phyloP scores from a whole-genome alignment of 2,113 vertebrate species.

The Ginglymostoma cirratum region DNA sequence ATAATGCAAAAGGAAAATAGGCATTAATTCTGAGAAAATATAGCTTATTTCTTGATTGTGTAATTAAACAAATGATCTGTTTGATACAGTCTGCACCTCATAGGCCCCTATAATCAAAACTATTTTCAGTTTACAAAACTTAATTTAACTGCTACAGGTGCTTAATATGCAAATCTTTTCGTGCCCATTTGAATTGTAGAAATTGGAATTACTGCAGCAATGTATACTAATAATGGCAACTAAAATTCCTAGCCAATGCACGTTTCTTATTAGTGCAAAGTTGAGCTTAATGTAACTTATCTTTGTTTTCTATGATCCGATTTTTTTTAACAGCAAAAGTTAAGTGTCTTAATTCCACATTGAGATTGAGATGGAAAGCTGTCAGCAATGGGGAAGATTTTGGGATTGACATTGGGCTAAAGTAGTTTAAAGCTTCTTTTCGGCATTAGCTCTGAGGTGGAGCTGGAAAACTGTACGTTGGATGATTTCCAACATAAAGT shows the following conservation, averaged over 20 bases:
- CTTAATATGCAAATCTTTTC: neutral
- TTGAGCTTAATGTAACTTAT: neutral
- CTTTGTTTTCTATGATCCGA: neutral
- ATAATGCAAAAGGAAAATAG: neutral
- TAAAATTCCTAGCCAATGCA: neutral
- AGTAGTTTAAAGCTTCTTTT: constrained; percentile 27
- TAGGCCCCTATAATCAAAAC: neutral
- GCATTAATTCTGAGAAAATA: neutral
- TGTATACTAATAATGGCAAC: neutral
- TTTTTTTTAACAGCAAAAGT: neutral
- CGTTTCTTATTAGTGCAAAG: neutral
- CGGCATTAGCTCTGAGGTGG: constrained; percentile 23
- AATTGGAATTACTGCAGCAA: neutral
- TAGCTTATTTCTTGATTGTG: neutral
- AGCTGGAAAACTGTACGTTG: constrained; percentile 17
- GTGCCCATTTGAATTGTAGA: neutral
- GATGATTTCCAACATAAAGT: constrained; percentile 35
- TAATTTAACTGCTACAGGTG: neutral
- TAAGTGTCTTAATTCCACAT: neutral
- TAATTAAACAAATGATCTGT: neutral
- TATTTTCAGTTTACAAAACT: neutral
- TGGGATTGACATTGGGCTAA: neutral
- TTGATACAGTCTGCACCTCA: neutral
- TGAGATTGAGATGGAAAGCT: neutral
- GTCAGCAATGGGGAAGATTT: neutral